phyloP scores from a whole-genome alignment of 2,113 vertebrate genomes.

The Oryzias curvinotus region DNA sequence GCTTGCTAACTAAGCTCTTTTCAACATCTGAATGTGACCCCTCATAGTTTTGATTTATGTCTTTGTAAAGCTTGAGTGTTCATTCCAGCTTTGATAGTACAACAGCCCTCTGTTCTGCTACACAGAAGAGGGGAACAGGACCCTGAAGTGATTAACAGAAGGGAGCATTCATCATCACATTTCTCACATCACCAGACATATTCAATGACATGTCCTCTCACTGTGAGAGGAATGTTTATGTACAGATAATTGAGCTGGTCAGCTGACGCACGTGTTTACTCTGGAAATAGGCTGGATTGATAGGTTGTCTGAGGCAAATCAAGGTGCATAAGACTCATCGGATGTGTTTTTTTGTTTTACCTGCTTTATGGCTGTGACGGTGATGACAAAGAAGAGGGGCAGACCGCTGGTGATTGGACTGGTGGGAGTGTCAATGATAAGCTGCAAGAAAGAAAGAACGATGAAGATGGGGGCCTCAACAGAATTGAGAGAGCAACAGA shows the following conservation, averaged over 20 bases:
- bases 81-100: conserved; percentile 62
- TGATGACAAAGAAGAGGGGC: conserved; percentile 98
- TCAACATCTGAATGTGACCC: conserved; percentile 47
- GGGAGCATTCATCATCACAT: conserved; percentile 74
- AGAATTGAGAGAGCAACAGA: not conserved
- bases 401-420: conserved; percentile 96
- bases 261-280: conserved; percentile 18
- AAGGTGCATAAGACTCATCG: no score
- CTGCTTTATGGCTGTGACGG: conserved; percentile 98
- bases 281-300: no score
- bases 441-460: conserved; percentile 70
- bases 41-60: conserved; percentile 64
- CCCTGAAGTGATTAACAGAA: conserved; percentile 70
- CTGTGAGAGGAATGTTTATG: conserved; percentile 62
- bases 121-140: conserved; percentile 32
- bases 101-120: conserved; percentile 33
- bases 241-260: conserved; percentile 51
- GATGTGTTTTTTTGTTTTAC: conserved; percentile 70
- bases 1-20: conserved; percentile 55
- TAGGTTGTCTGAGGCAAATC: no score
- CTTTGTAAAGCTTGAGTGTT: conserved; percentile 40
- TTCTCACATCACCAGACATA: conserved; percentile 75
- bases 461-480: not conserved
- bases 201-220: conserved; percentile 66
- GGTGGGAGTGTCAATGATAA: conserved; percentile 98